A percentile compares a stretch with the other conserved stretches of the same genome.
These are phyloP conservation scores for Psittacula derbiana DNA, from an alignment of 2,797 vertebrate genomes.

Conservation along the genomic window DNA sequence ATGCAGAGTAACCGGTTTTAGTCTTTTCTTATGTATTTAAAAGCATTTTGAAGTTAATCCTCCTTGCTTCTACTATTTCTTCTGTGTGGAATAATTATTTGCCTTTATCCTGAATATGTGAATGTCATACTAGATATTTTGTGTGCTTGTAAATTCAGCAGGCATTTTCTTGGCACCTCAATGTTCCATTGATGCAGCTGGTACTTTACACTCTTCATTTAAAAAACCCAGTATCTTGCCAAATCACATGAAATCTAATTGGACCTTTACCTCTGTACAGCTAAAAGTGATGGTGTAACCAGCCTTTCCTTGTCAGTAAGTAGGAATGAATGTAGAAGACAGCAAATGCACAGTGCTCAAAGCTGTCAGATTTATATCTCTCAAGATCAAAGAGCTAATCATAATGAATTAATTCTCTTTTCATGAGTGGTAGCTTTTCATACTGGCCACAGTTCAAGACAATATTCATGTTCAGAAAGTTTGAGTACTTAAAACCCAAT, in stretches of 20 bases:
- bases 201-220: not conserved
- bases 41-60: not conserved
- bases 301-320: not conserved
- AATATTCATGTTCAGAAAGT: not conserved
- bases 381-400: not conserved
- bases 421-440: not conserved
- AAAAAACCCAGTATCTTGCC: not conserved
- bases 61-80: not conserved
- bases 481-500: not conserved
- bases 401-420: not conserved
- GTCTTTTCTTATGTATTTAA: not conserved
- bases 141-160: not conserved
- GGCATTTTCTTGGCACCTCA: not conserved
- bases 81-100: not conserved
- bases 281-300: not conserved
- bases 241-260: not conserved
- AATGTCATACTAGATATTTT: not conserved
- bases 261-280: not conserved
- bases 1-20: not conserved
- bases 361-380: not conserved
- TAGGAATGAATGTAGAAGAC: not conserved
- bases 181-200: not conserved
- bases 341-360: not conserved
- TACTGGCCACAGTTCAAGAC: not conserved
- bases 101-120: not conserved